Evolutionary conservation across 2,888 invertebrate genomes (phyloP).

Genomic region (Polymixis lichenea): DNA sequence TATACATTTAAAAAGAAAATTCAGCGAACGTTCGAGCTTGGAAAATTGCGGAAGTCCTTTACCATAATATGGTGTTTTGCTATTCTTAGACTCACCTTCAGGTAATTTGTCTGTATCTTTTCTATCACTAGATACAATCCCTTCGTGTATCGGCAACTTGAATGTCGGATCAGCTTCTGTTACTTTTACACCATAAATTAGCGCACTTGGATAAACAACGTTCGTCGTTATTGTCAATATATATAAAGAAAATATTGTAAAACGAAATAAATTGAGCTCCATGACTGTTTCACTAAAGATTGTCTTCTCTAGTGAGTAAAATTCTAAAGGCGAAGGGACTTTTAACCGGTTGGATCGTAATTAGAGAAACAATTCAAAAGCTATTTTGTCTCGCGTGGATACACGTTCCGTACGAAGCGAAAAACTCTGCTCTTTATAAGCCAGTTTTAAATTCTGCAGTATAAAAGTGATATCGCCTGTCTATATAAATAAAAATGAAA

Average conservation of each 20-base stretch:
- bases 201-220: slow-evolving; percentile 9
- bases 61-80: not conserved
- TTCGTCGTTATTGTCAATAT: not conserved
- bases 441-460: not conserved
- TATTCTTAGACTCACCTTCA: not conserved
- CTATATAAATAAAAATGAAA: not conserved
- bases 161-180: not conserved
- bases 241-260: slow-evolving; percentile 10
- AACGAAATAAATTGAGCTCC: slow-evolving; percentile 7
- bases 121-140: too few species aligned
- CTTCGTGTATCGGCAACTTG: not conserved
- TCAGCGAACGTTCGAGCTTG: not conserved
- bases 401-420: not conserved
- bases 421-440: not conserved
- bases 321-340: not conserved
- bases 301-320: not conserved
- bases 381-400: too few species aligned
- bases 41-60: not conserved
- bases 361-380: too few species aligned
- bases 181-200: not conserved
- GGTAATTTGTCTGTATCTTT: not conserved
- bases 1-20: not conserved
- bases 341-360: too few species aligned
- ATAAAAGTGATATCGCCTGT: too few species aligned
- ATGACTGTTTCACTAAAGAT: slow-evolving; percentile 5